These are phyloP conservation scores for Pygoscelis antarcticus DNA, from an alignment of 2,113 vertebrate species.

Conservation along the genomic window DNA sequence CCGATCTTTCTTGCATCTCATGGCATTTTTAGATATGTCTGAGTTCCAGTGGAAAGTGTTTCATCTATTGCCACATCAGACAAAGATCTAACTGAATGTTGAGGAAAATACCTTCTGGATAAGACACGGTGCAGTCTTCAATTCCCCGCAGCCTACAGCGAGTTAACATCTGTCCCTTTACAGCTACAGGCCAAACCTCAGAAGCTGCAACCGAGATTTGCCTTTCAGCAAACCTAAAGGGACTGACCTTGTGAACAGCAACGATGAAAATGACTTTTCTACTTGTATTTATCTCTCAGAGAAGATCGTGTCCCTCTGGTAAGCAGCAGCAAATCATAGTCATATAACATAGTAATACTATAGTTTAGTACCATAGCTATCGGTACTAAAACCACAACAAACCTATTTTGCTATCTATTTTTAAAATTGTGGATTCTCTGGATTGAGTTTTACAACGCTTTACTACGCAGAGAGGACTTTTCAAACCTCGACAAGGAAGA, in stretches of 20 bases:
- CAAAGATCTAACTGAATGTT: background rate
- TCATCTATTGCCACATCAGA: background rate
- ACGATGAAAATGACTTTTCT: fast-evolving
- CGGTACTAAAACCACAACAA: background rate
- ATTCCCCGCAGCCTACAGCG: background rate
- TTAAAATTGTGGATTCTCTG: background rate
- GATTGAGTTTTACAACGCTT: background rate
- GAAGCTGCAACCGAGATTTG: background rate
- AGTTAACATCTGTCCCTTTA: fast-evolving
- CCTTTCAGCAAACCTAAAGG: background rate
- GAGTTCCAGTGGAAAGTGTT: background rate
- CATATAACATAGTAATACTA: background rate
- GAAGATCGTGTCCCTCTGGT: background rate
- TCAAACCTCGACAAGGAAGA: background rate
- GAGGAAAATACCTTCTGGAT: background rate
- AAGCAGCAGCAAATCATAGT: background rate
- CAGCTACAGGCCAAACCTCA: background rate
- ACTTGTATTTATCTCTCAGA: background rate
- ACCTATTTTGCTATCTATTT: background rate
- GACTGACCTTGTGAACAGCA: background rate
- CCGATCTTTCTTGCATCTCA: background rate
- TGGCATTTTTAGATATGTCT: background rate
- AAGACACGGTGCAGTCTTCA: fast-evolving
- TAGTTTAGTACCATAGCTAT: background rate
- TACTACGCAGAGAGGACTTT: background rate